A percentile compares a stretch with the other conserved stretches of the same genome.
Conservation (phyloP, 2,888 invertebrate species). For the Phytoseiulus persimilis region DNA sequence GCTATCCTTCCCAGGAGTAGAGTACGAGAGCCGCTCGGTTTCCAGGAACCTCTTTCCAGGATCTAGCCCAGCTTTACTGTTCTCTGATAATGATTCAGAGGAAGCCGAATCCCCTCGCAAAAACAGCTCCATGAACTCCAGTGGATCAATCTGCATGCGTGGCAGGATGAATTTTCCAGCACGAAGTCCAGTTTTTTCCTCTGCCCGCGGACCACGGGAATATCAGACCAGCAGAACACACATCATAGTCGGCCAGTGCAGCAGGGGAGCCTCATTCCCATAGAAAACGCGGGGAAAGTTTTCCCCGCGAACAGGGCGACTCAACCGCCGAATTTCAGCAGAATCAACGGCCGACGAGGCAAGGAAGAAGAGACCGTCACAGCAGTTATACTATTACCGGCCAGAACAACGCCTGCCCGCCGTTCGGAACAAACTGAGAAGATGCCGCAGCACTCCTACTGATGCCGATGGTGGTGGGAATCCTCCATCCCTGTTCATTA, state of each 20-base stretch:
- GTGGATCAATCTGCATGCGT: background rate
- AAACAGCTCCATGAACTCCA: background rate
- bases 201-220: background rate
- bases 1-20: background rate
- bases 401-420: background rate
- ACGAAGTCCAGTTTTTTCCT: background rate
- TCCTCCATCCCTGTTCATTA: background rate
- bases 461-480: background rate
- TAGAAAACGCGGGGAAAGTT: background rate
- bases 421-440: background rate
- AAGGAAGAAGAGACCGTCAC: background rate
- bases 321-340: background rate
- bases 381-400: background rate
- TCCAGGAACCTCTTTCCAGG: background rate
- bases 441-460: background rate
- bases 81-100: background rate
- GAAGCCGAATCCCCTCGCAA: background rate
- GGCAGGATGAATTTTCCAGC: background rate
- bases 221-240: background rate
- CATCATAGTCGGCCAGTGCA: background rate
- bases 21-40: background rate
- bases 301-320: background rate
- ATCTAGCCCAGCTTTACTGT: background rate
- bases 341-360: background rate
- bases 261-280: background rate